Conservation (phyloP, 2,797 vertebrate species). For the Merluccius polli region DNA sequence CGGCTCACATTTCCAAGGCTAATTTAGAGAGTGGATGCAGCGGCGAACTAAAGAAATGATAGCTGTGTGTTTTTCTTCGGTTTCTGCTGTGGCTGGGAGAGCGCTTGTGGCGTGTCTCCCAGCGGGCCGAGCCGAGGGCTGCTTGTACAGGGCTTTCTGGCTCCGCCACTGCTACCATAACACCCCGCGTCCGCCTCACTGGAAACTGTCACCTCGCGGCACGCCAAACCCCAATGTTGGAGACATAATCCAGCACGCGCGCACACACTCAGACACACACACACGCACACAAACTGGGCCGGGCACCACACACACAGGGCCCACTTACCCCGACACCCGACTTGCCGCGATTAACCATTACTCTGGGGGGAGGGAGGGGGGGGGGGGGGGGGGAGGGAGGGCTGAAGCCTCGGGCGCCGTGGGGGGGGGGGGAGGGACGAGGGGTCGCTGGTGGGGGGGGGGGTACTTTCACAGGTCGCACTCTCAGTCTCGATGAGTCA, state of each 20-base stretch:
- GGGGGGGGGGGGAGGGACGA: not conserved
- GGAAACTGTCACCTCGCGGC: constrained; percentile 58
- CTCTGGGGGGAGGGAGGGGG: constrained; percentile 47
- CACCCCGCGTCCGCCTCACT: constrained; percentile 65
- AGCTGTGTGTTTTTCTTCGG: constrained; percentile 27
- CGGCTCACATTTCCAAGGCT: not conserved
- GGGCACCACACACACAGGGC: constrained; percentile 39
- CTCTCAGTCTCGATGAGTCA: constrained; percentile 65
- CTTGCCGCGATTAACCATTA: constrained; percentile 69
- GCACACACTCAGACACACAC: constrained; percentile 28
- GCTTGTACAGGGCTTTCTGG: constrained; percentile 67
- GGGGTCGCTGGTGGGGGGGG: constrained; percentile 19
- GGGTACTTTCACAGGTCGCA: constrained; percentile 60
- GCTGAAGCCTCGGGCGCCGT: constrained; percentile 14
- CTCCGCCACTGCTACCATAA: constrained; percentile 62
- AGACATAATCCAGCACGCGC: constrained; percentile 19
- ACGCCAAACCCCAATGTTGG: constrained; percentile 58
- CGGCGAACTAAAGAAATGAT: constrained; percentile 33
- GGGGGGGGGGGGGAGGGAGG: constrained; percentile 30
- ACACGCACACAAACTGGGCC: constrained; percentile 22
- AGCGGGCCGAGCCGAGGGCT: constrained; percentile 55
- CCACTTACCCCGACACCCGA: constrained; percentile 65
- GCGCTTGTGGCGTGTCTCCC: constrained; percentile 55
- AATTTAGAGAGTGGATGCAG: not conserved
- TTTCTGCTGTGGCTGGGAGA: constrained; percentile 53